Conservation (phyloP, 1,140 invertebrate species). For the Triops cancriformis region DNA sequence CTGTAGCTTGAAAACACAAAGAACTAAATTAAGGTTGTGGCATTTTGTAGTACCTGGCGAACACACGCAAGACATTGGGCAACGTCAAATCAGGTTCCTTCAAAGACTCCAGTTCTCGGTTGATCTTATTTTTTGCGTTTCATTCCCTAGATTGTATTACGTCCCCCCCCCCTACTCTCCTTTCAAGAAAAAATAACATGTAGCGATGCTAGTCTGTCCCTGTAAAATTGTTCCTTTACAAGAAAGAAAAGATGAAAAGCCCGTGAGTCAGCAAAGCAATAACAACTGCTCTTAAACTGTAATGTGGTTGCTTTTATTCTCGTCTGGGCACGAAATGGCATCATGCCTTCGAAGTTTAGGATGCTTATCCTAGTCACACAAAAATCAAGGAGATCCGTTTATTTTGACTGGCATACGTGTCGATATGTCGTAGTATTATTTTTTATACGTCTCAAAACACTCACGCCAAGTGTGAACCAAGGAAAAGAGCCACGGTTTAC, state of each 20-base stretch:
- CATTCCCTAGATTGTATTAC: background rate
- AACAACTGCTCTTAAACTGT: background rate
- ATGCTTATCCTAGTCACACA: too few relatives aligned
- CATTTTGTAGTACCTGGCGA: conserved; percentile 6
- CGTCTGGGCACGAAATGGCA: too few relatives aligned
- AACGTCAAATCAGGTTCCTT: background rate
- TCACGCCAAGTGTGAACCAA: too few relatives aligned
- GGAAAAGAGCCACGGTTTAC: too few relatives aligned
- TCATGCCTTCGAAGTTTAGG: too few relatives aligned
- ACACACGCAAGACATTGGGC: background rate
- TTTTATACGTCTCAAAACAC: too few relatives aligned
- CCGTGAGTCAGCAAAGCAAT: background rate
- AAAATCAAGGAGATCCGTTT: too few relatives aligned
- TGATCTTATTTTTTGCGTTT: background rate
- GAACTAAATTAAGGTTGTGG: background rate
- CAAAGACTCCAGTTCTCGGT: background rate
- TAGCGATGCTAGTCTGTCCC: conserved; percentile 4
- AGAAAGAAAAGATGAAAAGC: background rate
- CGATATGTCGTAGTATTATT: too few relatives aligned
- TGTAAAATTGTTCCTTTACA: background rate
- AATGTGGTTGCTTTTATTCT: background rate
- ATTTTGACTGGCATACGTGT: too few relatives aligned
- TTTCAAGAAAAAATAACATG: background rate
- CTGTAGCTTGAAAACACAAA: background rate
- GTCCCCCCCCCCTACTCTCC: background rate